phyloP scores from a whole-genome alignment of 2,888 invertebrate species.

The Aleiodes alternator region DNA sequence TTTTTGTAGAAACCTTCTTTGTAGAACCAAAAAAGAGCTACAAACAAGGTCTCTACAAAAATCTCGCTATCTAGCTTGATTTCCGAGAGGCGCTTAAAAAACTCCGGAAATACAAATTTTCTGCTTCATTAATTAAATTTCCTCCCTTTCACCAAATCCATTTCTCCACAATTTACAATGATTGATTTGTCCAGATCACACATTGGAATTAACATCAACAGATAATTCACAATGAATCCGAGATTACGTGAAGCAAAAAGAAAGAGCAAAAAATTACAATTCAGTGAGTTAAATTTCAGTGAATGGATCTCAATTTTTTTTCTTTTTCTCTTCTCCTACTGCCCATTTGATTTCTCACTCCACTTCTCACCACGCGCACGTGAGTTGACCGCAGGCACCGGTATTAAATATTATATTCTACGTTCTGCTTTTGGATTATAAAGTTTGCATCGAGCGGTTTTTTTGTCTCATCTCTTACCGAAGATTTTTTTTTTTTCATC shows the following conservation, averaged over 20 bases:
- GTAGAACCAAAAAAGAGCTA: no score
- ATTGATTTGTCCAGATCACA: constrained; percentile 1
- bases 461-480: background rate
- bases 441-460: background rate
- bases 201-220: constrained; percentile 1
- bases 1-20: no score
- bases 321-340: background rate
- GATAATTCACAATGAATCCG: background rate
- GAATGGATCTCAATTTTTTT: constrained; percentile 52
- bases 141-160: constrained; percentile 31
- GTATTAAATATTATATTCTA: constrained; percentile 42
- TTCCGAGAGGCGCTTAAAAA: no score
- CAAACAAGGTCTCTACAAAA: no score
- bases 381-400: constrained; percentile 32
- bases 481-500: constrained; percentile 9
- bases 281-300: constrained; percentile 52
- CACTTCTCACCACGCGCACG: constrained; percentile 46
- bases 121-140: no score
- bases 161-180: constrained; percentile 6
- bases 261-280: background rate
- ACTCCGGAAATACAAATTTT: no score
- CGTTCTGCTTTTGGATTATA: constrained; percentile 25
- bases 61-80: no score
- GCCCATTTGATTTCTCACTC: constrained; percentile 4
- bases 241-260: no score